Evolutionary conservation across 2,113 vertebrate species (phyloP).

Genomic region (Chionomys nivalis): DNA sequence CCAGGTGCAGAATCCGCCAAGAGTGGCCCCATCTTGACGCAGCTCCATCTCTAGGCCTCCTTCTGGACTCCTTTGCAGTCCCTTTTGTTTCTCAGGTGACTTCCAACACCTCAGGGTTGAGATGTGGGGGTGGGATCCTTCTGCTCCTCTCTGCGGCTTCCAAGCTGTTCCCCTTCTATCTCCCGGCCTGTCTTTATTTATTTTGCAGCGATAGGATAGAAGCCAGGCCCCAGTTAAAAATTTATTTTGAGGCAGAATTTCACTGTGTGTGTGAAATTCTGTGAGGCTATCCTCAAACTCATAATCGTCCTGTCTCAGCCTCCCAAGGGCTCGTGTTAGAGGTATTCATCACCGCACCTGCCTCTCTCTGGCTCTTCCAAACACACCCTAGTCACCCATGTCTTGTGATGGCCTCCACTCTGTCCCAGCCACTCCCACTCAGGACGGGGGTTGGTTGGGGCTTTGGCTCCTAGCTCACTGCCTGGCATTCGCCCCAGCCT

Average conservation of each 20-base stretch:
- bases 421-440: too few relatives aligned
- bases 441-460: not conserved
- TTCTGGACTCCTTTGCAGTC: not conserved
- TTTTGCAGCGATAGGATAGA: not conserved
- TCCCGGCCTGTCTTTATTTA: not conserved
- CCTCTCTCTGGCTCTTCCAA: not conserved
- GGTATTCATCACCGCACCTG: not conserved
- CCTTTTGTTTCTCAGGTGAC: not conserved
- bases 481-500: not conserved
- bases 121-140: fast-evolving
- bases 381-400: not conserved
- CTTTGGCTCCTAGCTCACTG: not conserved
- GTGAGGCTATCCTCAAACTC: not conserved
- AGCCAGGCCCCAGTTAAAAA: not conserved
- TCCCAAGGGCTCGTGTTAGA: not conserved
- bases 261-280: too few relatives aligned
- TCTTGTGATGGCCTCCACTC: fast-evolving
- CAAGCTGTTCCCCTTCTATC: not conserved
- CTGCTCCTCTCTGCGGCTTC: not conserved
- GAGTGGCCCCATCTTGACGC: not conserved
- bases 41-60: not conserved
- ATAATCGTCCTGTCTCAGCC: not conserved
- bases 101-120: not conserved
- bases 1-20: not conserved
- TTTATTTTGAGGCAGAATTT: not conserved